Evolutionary conservation across 2,113 vertebrate species (phyloP), one percentile per base, ranked within the genome.

Genomic region (Coreoperca whiteheadi): DNA sequence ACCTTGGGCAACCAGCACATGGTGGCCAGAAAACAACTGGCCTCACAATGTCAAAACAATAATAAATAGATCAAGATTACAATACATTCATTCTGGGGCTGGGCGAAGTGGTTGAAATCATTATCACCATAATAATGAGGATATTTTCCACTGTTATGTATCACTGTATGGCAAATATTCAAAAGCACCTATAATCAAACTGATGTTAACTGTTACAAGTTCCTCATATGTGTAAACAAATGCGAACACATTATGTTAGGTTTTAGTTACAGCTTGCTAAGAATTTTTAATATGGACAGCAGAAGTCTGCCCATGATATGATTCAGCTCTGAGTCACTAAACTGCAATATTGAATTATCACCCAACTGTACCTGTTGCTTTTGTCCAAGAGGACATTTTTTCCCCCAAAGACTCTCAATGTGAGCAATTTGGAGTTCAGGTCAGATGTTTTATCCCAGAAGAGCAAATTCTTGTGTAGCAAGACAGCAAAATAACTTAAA

Each of bases 1-100:
- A 79, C 82, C 69, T 89, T 8, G 57, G 85, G 81, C 84, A 89
- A 85, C 84, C 69, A 46, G 39, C 85, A 76, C 84, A 89, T 63
- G 74, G 73, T 67, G n/a, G 59, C 79, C 64, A 88, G 51, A 75
- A 64, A 79, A 79, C 9, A 18, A 63, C 59, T n/a, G 65, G 59
- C 63, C 39, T 28, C 60, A 48, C n/a, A 23, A 53, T 71, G 78
- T 86, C 83, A 77, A 59, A 84, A 83, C 71, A 82, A 28, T 20
- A 14, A 71, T 16, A 79, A 79, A 86, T 68, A 80, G 51, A 73
- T 68, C 41, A 72, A 30, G 54, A 70, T 76, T 43, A 21, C 15
- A 12, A 25, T 4, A 20, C 9, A 2, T 46, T 28, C 20, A n/a
- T 65, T 56, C 23, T 48, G 23, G 2, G 8, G 6, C 25, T 25